Evolutionary conservation across 2,888 invertebrate species (phyloP).

Genomic region (Scrobipalpa costella): DNA sequence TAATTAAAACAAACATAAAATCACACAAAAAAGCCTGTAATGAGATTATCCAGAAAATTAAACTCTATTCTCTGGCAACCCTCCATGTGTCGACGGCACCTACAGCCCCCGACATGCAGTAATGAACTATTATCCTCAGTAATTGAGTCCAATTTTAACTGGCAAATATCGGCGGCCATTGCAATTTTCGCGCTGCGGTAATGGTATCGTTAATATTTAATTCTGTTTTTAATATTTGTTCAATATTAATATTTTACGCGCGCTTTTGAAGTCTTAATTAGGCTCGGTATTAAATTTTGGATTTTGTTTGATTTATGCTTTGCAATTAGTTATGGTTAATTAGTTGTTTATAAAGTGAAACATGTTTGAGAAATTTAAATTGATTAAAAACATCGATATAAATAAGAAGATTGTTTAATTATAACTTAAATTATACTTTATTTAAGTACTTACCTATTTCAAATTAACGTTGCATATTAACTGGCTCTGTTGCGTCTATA

Average conservation of each 20-base stretch:
- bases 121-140: conserved; percentile 2
- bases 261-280: neutral
- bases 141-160: conserved; percentile 11
- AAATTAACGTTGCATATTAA: too few relatives aligned
- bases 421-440: too few relatives aligned
- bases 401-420: too few relatives aligned
- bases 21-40: neutral
- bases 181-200: neutral
- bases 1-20: too few relatives aligned
- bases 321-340: neutral
- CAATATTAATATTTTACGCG: neutral
- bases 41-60: neutral
- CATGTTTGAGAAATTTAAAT: too few relatives aligned
- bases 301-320: neutral
- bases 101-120: neutral
- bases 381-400: too few relatives aligned
- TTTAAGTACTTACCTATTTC: too few relatives aligned
- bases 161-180: conserved; percentile 6
- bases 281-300: too few relatives aligned
- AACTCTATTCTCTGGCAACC: neutral
- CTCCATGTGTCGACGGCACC: neutral
- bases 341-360: too few relatives aligned
- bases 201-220: conserved; percentile 11
- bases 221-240: neutral
- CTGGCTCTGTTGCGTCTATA: too few relatives aligned